Evolutionary conservation across 2,888 invertebrate species (phyloP).

Genomic region (Acleris literana): DNA sequence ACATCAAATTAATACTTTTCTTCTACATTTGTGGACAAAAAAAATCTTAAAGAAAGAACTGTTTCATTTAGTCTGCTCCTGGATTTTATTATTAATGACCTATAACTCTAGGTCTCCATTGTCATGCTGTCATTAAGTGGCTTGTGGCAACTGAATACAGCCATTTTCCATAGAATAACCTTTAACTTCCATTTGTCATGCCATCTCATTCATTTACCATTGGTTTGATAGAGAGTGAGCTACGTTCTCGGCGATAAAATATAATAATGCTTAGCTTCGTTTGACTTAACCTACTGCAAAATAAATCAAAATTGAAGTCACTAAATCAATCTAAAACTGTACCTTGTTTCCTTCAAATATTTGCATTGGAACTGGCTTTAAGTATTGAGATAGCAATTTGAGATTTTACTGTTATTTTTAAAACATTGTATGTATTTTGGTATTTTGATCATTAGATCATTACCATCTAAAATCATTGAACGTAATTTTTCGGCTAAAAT

Average conservation of each 20-base stretch:
- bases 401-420: neutral
- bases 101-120: too few relatives aligned
- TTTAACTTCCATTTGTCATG: neutral
- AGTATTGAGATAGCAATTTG: neutral
- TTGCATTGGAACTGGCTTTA: neutral
- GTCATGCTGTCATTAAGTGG: too few relatives aligned
- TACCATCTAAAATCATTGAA: neutral
- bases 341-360: neutral
- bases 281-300: slow-evolving; percentile 77
- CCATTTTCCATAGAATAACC: neutral
- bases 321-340: slow-evolving; percentile 40
- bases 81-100: too few relatives aligned
- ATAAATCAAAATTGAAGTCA: slow-evolving; percentile 33
- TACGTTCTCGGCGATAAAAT: slow-evolving; percentile 31
- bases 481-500: too few relatives aligned
- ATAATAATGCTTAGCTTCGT: slow-evolving; percentile 74
- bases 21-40: too few relatives aligned
- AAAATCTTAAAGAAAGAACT: too few relatives aligned
- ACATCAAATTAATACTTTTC: too few relatives aligned
- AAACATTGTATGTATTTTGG: neutral
- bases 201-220: slow-evolving; percentile 11
- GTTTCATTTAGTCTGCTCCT: too few relatives aligned
- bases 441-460: neutral
- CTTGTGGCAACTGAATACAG: too few relatives aligned
- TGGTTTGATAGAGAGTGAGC: slow-evolving; percentile 17